Base-by-base conservation (phyloP, 2,888 invertebrate species). In the Aethes cnicana region DNA sequence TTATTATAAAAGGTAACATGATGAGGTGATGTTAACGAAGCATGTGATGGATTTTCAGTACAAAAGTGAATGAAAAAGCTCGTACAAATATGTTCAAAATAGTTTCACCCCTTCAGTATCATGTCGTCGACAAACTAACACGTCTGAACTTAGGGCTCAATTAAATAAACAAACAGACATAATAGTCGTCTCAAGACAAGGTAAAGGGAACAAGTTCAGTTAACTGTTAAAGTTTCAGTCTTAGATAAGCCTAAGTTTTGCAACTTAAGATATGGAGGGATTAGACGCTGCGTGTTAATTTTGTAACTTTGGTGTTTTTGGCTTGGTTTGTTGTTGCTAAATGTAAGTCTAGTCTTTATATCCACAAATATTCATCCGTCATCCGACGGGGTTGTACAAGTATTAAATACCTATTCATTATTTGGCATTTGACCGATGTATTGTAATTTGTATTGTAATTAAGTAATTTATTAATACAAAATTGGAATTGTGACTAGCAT, bases 211-310 rank as follows among this genome's bases (percentile, higher is more conserved):
- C n/a, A 25, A 39, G 23, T 39, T 39, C 12, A 5, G 23, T 21
- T 14, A 37, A 37, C 21, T 37, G 28, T 28, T 36, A 36, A 14
- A 18, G 35, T 36, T 36, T 21, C n/a, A n/a, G n/a, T n/a, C n/a
- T n/a, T n/a, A 16, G 39, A 39, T 39, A 39, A 39, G 16, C 36
- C 17, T 9, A 25, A 25, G 39, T 25, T 39, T 36, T 21, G 36
- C 20, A 3, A 14, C 11, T 21, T 16, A 11, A 21, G 14, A 21
- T 14, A 39, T 25, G 16, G 8, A 14, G 37, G 17, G 12, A 12
- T 8, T 35, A 25, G 6, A 16, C 6, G 7, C 8, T 20, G 2
- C 5, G 8, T 20, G 8, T 4, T 20, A 11, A 6, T 0, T 20
- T 1, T 4, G 11, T 11, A 6, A 3, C 4, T 35, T 9, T 2